Base-by-base conservation (phyloP, 2,888 invertebrate species). In the Hypolimnas misippus region DNA sequence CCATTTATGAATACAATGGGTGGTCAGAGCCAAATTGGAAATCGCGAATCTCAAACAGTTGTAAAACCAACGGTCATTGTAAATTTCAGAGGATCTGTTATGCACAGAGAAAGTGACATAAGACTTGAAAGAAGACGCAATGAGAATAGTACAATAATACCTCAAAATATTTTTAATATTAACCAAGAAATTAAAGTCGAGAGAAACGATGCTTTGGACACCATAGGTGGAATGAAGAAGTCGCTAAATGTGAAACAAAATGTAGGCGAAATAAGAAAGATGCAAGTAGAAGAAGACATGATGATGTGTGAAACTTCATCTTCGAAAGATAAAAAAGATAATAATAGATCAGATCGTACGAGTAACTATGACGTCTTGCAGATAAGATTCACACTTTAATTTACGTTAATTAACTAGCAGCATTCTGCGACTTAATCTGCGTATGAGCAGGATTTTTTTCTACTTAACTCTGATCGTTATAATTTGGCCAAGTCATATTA, bases 11-110 rank as follows among this genome's bases (percentile, higher is more conserved):
- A 92, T 57, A 81, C 76, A 29, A 86, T 92, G 86, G 77, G 81
- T 42, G 92, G 91, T 8, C 86, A 87, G 67, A 92, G 92, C 67
- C 92, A 92, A 67, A 89, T 92, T 8, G 92, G 92, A 0, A 83
- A 92, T 65, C 81, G 91, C 35, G 90, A 92, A 72, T 83, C 88
- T 0, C 92, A 92, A 76, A 89, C 88, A 40, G 87, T 92, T 0
- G 77, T 92, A 0, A 92, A 91, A 65, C 92, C 92, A 3, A 92
- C 91, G 1, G 89, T 92, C 0, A 92, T 92, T 25, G 86, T 92
- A 0, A 92, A 92, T 60, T 83, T 92, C 14, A 78, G 91, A 62
- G 91, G 89, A 0, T 81, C 86, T 0, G 83, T 92, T 1, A 84
- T 74, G 54, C 83, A 91, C 54, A 78, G 76, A 62, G 92, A 92